Evolutionary conservation across 2,797 vertebrate species (phyloP).

Genomic region (Lepidocolaptes lacrymiger): DNA sequence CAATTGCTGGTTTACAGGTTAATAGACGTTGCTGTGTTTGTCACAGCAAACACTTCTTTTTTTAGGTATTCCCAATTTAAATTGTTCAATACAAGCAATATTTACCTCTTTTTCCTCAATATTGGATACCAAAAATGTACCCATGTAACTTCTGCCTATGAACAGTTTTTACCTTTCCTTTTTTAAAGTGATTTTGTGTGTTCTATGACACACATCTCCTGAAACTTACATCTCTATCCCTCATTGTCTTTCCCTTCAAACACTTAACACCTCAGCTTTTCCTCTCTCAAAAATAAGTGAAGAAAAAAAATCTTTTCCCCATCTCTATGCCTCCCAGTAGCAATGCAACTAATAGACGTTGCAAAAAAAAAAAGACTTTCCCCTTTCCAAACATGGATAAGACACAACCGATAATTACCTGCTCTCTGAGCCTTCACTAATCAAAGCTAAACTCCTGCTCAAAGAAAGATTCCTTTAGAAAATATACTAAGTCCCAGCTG

Average conservation of each 20-base stretch:
- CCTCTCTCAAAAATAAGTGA: not conserved
- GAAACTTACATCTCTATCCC: not conserved
- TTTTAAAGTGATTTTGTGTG: fast-evolving
- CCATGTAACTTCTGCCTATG: not conserved
- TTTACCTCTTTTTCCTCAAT: not conserved
- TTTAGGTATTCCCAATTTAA: not conserved
- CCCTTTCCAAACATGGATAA: not conserved
- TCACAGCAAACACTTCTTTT: not conserved
- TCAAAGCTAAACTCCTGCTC: not conserved
- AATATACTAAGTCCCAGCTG: not conserved
- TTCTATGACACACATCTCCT: not conserved
- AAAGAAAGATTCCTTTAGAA: not conserved
- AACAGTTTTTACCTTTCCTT: not conserved
- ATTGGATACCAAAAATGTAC: not conserved
- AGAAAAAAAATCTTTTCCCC: not conserved
- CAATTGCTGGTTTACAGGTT: not conserved
- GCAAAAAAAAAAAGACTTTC: not conserved
- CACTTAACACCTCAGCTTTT: not conserved
- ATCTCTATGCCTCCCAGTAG: not conserved
- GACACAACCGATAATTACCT: not conserved
- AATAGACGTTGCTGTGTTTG: not conserved
- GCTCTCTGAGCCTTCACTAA: not conserved
- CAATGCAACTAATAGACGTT: not conserved
- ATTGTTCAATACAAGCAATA: not conserved
- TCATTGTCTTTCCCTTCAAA: not conserved